Evolutionary conservation across 2,113 vertebrate species (phyloP), one percentile per base, ranked within the genome.

Genomic region (Otus sunia): DNA sequence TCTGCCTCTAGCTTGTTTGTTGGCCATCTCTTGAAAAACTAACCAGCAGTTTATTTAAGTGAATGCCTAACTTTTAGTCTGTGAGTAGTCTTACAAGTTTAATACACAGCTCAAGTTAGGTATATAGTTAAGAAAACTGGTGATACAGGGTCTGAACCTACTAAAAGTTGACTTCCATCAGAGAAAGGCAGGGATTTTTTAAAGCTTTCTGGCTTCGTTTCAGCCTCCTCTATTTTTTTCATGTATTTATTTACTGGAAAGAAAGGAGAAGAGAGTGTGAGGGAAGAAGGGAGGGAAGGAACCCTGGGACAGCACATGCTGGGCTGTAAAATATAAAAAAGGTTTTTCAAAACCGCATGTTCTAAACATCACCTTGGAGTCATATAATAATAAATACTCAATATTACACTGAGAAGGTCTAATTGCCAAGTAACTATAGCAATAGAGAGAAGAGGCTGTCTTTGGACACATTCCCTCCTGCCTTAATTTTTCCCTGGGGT

Each of bases 401-500:
- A 43, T 30, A 75, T 77, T 93, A 21, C 83, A 87, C 53, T 56
- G 81, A 13, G 2, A 84, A 32, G 26, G 41, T 84, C 52, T 67
- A 81, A 86, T 72, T 84, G 91, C 93, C 94, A 73, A 95, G 69
- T 97, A 91, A 94, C 94, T 85, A 62, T 78, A 95, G 92, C 88
- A 87, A 88, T 76, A 59, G 52, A 79, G 86, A 90, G 68, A 92
- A 96, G 90, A 92, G 67, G 59, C 88, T 96, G 86, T 37, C 93
- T n/a, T 45, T 94, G 95, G 95, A 92, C 53, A 66, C 49, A 5
- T 90, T 94, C 76, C 94, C 82, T 94, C 79, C 92, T 63, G 75
- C 90, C 75, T 96, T 68, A 62, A 90, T 93, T 92, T 90, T 86
- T 96, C 97, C 97, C 97, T 60, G 23, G 97, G 95, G 94, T 86